Percentiles rank a stretch among this genome's conserved stretches.
Evolutionary conservation across 2,797 vertebrate species (phyloP).

Genomic region (Myiothlypis coronata): DNA sequence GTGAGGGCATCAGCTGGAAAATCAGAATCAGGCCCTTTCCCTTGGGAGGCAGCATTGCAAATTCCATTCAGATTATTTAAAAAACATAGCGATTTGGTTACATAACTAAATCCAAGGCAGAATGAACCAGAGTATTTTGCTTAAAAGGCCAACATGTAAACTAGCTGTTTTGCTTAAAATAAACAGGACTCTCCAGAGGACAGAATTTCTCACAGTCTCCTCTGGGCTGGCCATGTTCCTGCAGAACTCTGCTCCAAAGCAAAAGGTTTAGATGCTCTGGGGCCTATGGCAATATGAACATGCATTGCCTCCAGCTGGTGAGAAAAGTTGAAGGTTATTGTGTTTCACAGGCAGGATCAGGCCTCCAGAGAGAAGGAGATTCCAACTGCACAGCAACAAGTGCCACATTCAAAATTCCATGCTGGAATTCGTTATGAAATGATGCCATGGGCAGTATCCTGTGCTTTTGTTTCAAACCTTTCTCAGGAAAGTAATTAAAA

Average conservation of each 20-base stretch:
- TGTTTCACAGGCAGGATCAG: neutral
- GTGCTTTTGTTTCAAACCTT: neutral
- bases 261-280: conserved; percentile 23
- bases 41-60: neutral
- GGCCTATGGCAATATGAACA: neutral
- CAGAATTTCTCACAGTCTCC: conserved; percentile 62
- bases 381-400: neutral
- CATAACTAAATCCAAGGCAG: conserved; percentile 55
- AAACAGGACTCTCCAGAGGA: conserved; percentile 60
- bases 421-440: neutral
- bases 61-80: conserved; percentile 60
- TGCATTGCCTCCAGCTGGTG: conserved; percentile 39
- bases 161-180: conserved; percentile 64
- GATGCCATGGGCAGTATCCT: neutral
- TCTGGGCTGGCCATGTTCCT: conserved; percentile 37
- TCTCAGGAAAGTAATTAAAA: neutral
- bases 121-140: conserved; percentile 54
- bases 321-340: neutral
- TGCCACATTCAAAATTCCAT: neutral
- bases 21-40: neutral
- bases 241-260: conserved; percentile 43
- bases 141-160: conserved; percentile 68
- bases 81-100: conserved; percentile 56
- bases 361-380: neutral
- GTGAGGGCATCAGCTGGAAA: neutral